A percentile compares a stretch with the other conserved stretches of the same genome.
These are phyloP conservation scores for Salvator merianae DNA, from an alignment of 2,113 vertebrate species.

Conservation along the genomic window DNA sequence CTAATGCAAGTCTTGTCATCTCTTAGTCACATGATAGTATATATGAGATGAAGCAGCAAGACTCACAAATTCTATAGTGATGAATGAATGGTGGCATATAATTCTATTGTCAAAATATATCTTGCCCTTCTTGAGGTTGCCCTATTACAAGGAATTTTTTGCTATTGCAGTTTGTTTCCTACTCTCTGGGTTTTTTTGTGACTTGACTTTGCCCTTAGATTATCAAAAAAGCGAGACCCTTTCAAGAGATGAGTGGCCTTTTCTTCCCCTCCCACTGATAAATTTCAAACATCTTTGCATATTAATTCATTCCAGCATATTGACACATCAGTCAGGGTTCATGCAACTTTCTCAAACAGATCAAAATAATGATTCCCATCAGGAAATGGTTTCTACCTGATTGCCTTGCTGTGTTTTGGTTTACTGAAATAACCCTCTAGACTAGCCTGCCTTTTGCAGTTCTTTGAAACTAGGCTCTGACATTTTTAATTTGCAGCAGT, in stretches of 20 bases:
- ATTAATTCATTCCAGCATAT: not conserved
- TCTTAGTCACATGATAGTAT: not conserved
- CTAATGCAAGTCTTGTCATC: not conserved
- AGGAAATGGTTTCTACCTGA: not conserved
- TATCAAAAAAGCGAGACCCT: too few species aligned
- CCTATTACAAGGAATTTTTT: not conserved
- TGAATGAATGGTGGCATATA: not conserved
- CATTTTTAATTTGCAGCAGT: constrained; percentile 5
- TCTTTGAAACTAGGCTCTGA: constrained; percentile 12
- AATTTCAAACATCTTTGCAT: constrained; percentile 13
- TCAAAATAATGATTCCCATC: not conserved
- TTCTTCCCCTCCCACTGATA: too few species aligned
- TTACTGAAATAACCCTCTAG: constrained; percentile 21
- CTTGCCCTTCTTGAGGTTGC: not conserved
- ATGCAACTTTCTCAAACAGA: constrained; percentile 10
- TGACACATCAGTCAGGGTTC: not conserved
- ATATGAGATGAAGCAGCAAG: not conserved
- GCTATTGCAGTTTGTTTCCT: not conserved
- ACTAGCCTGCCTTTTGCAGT: constrained; percentile 1
- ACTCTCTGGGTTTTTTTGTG: too few species aligned
- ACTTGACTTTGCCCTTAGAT: too few species aligned
- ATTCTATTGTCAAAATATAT: not conserved
- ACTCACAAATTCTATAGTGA: not conserved
- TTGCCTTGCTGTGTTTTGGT: constrained; percentile 8
- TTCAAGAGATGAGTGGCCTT: too few species aligned